These are phyloP conservation scores for Psilanteris sp. DNA, from an alignment of 1,140 invertebrate genomes.

Conservation along the genomic window DNA sequence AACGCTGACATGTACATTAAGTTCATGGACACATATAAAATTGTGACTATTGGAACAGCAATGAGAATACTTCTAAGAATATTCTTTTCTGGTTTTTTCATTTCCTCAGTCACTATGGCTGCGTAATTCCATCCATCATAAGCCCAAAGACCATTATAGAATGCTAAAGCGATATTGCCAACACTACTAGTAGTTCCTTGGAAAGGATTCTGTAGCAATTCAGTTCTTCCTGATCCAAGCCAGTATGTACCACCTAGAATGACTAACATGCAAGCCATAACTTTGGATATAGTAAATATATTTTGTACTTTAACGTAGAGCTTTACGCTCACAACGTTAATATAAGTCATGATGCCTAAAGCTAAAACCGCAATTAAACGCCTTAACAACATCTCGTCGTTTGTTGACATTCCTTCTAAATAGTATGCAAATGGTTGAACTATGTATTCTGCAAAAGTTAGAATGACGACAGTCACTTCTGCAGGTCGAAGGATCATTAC, in stretches of 20 bases:
- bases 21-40: constrained; percentile 94
- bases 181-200: constrained; percentile 85
- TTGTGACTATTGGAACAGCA: constrained; percentile 91
- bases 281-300: constrained; percentile 91
- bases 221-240: constrained; percentile 84
- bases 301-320: constrained; percentile 94
- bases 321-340: constrained; percentile 93
- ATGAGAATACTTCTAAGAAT: constrained; percentile 93
- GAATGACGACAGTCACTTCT: constrained; percentile 87
- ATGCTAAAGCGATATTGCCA: constrained; percentile 91
- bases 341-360: constrained; percentile 89
- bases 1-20: constrained; percentile 95
- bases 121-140: constrained; percentile 97
- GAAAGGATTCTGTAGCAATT: constrained; percentile 88
- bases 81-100: constrained; percentile 92
- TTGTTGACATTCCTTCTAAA: constrained; percentile 67
- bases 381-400: constrained; percentile 81
- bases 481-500: constrained; percentile 88
- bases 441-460: constrained; percentile 91
- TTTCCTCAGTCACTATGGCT: constrained; percentile 94
- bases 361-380: constrained; percentile 86
- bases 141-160: constrained; percentile 96
- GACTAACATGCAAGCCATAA: constrained; percentile 89
- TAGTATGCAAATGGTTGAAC: constrained; percentile 84
- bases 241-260: constrained; percentile 91